Base-by-base conservation (phyloP, 2,797 vertebrate genomes). In the Toxotes lorentzi region DNA sequence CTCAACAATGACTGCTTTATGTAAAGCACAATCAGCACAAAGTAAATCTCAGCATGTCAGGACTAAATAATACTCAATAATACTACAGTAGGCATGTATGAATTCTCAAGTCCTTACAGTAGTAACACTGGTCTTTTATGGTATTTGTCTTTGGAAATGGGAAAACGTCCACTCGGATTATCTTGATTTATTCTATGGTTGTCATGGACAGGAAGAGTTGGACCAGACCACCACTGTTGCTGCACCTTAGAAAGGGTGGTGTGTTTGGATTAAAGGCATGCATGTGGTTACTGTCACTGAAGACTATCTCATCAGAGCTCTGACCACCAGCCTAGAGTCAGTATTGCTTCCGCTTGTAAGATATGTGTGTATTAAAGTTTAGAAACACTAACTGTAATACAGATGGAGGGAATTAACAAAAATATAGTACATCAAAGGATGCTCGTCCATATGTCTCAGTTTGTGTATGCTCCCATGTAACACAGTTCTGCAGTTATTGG, bases 191-290 rank as follows among this genome's bases (percentile, higher is more conserved):
- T 74, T 73, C 35, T 23, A 16, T 34, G 48, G 47, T 76, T 30
- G 69, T 82, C 61, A 69, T 34, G 35, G 58, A 78, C 68, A 10
- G 27, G 82, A 74, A 78, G 76, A 30, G 71, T 59, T 16, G 60
- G 62, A 74, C 24, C 43, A 71, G 86, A 89, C 88, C 84, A 87
- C 82, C 85, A 19, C 50, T 27, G 62, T 21, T 73, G 88, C 56
- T 78, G 68, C 1, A 14, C 72, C 67, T 81, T 27, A 24, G 60
- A 77, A 35, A 57, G 65, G 60, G 11, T 40, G 69, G 62, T 78
- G 76, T 91, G 87, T 91, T 92, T 92, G 70, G 86, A 88, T 83
- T 82, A 61, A 74, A 77, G 57, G 72, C 85, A 85, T 84, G 76
- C 53, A 41, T 89, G 84, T 86, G 89, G 89, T 91, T 83, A 80